Percentiles rank a stretch among this genome's conserved stretches.
These are phyloP conservation scores for Mesitornis unicolor DNA, from an alignment of 2,113 vertebrate genomes.

Conservation along the genomic window DNA sequence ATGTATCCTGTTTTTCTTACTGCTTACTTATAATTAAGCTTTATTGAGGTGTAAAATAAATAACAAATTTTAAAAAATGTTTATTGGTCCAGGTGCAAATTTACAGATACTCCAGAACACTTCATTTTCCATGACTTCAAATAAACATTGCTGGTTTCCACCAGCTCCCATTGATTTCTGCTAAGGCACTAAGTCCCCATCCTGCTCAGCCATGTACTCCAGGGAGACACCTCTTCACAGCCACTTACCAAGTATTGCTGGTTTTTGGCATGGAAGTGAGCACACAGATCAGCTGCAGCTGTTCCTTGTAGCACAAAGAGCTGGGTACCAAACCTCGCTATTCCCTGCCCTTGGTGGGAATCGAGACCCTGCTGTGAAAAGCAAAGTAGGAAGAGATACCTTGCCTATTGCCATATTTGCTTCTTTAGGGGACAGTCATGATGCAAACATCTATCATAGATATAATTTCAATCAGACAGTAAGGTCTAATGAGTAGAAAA, in stretches of 20 bases:
- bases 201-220: not conserved
- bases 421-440: not conserved
- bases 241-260: not conserved
- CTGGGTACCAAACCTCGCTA: not conserved
- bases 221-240: not conserved
- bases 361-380: not conserved
- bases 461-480: too few relatives aligned
- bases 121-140: slow-evolving; percentile 39
- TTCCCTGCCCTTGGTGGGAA: not conserved
- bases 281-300: not conserved
- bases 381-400: not conserved
- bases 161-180: not conserved
- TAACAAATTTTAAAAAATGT: slow-evolving; percentile 73
- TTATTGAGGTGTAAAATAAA: slow-evolving; percentile 83
- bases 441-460: too few relatives aligned
- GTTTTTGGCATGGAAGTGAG: not conserved
- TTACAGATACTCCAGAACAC: slow-evolving; percentile 46
- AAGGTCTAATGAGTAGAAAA: not conserved
- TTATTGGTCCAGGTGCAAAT: slow-evolving; percentile 79
- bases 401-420: not conserved
- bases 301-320: not conserved
- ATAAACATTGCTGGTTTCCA: not conserved
- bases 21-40: slow-evolving; percentile 85
- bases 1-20: slow-evolving; percentile 75
- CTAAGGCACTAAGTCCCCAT: not conserved